Base-by-base conservation (phyloP, 2,113 vertebrate species). In the Lathamus discolor region DNA sequence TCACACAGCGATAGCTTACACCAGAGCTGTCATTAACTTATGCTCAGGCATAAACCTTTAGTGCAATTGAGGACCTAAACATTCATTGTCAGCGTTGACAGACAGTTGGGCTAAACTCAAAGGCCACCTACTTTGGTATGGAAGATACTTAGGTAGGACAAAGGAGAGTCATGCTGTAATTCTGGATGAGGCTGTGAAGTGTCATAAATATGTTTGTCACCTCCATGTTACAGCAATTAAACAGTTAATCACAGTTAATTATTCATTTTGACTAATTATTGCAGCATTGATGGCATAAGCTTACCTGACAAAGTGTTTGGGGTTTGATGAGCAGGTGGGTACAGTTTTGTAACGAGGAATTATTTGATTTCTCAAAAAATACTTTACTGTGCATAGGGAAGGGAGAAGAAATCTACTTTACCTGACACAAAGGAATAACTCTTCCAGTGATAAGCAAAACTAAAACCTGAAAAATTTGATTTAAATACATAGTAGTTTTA, bases 41-140 rank as follows among this genome's bases (percentile, higher is more conserved):
- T 9, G 27, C 52, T 79, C 22, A 33, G 7, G 4, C 1, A 24
- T 59, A 9, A 88, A 43, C 13, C 35, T 83, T 73, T 24, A 64
- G 22, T 0, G 0, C 54, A 74, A 44, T 0, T 37, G 31, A 41
- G 41, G 24, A 14, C 10, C 4, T 29, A 91, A 86, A n/a, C 1
- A 20, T 31, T 81, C 55, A 10, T 27, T 51, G 49, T 28, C 28
- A 69, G 48, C 7, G 13, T 33, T 43, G 43, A 15, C 14, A 43
- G 14, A 16, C 14, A 43, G 39, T 39, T 39, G 39, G 10, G 44
- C 33, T 69, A 57, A 69, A 78, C 35, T 66, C 35, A 74, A 81
- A 78, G 29, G 51, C 27, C 17, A 41, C 24, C 51, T 33, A 9
- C 12, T 11, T 44, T 13, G 19, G 10, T 28, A 29, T 25, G 9